Evolutionary conservation across 1,140 invertebrate species (phyloP).

Genomic region (Caenorhabditis remanei): DNA sequence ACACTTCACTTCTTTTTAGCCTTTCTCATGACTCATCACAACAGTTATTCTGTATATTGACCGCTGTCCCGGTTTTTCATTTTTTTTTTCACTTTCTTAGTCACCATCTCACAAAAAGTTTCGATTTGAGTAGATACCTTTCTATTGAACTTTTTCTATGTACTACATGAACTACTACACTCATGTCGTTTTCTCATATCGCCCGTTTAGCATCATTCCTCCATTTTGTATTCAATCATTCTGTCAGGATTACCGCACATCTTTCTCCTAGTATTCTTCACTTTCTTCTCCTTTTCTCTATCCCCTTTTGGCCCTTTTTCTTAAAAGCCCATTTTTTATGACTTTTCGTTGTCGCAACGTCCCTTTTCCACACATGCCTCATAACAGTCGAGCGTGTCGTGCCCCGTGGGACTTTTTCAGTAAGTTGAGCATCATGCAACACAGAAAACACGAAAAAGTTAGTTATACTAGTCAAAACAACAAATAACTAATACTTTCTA

Average conservation of each 20-base stretch:
- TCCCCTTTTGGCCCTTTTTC: neutral
- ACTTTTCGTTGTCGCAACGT: constrained; percentile 37
- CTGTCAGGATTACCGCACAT: constrained; percentile 56
- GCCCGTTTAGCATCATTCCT: neutral
- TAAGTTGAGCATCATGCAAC: constrained; percentile 11
- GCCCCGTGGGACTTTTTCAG: constrained; percentile 43
- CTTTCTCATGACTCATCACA: constrained; percentile 39
- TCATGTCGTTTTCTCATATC: neutral
- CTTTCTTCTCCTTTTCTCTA: neutral
- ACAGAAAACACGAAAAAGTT: constrained; percentile 22
- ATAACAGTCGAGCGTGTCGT: constrained; percentile 49
- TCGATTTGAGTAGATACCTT: neutral
- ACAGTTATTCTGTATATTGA: constrained; percentile 49
- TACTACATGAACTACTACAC: too few species aligned
- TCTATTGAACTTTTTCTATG: too few species aligned
- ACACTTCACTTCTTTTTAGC: constrained; percentile 22
- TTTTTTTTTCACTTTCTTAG: constrained; percentile 13
- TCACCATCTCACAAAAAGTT: neutral
- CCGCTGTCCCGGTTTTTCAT: neutral
- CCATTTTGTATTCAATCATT: constrained; percentile 47
- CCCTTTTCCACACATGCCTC: constrained; percentile 34
- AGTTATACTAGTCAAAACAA: constrained; percentile 43
- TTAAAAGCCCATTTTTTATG: constrained; percentile 56
- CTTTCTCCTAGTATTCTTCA: too few species aligned
- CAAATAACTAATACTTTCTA: constrained; percentile 18